Conservation (phyloP, 2,113 vertebrate genomes). For the Condylura cristata region DNA sequence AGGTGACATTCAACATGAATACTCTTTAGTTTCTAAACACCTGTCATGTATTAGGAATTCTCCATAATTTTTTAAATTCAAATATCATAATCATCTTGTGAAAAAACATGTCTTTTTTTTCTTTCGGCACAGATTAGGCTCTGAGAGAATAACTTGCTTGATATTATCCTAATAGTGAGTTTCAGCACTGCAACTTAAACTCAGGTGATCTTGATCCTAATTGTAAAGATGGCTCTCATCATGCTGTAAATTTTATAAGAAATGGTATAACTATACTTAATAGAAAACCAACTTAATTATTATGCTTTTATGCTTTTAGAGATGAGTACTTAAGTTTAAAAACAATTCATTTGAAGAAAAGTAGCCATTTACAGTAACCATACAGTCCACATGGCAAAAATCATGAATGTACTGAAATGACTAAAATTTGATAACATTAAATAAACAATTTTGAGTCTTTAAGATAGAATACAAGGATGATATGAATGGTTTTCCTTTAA, state of each 20-base stretch:
- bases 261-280: neutral
- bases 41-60: neutral
- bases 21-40: neutral
- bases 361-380: neutral
- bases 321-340: constrained; percentile 2
- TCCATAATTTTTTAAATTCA: neutral
- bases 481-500: neutral
- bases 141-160: neutral
- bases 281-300: neutral
- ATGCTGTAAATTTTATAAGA: neutral
- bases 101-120: neutral
- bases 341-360: constrained; percentile 14
- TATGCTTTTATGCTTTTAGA: neutral
- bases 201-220: neutral
- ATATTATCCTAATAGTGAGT: neutral
- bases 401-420: neutral
- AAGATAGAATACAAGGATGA: neutral
- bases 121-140: neutral
- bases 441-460: neutral
- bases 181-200: neutral
- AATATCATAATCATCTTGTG: neutral
- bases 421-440: neutral
- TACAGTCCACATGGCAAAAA: neutral
- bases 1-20: neutral
- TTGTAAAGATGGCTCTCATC: neutral